Evolutionary conservation across 2,113 vertebrate species (phyloP), one percentile per base, ranked within the genome.

Genomic region (Hemiscyllium ocellatum): DNA sequence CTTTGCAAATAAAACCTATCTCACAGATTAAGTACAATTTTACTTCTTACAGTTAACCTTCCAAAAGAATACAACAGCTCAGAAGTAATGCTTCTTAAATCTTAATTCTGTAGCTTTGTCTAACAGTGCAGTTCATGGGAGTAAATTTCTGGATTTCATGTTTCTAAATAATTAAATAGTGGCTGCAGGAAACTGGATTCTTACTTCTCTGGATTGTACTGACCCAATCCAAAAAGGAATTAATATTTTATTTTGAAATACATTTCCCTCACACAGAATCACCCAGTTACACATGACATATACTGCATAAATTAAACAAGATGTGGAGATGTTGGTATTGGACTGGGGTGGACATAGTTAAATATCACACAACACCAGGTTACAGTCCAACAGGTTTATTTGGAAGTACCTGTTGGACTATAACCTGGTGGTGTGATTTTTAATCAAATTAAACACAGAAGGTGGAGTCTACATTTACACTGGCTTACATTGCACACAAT

Each of bases 161-260:
- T 33, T n/a, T n/a, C 29, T 91, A 29, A 91, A n/a, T 91, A 17
- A n/a, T n/a, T n/a, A 61, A 91, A 65, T 17, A n/a, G 13, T 33
- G 33, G 29, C 4, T 20, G 56, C 26, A 19, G 87, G 87, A n/a
- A 91, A n/a, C 29, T n/a, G 52, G 50, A 91, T 61, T 91, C 26
- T 91, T 37, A n/a, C 87, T n/a, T 91, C 65, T 65, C 56, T 42
- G 13, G 2, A 33, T 13, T 91, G 29, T 61, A 56, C 87, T 61
- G 29, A n/a, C 29, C 19, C 26, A 91, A 15, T 20, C 15, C 52
- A 56, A 56, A n/a, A 56, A 91, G 29, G 56, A 91, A 61, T n/a
- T 91, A 91, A 91, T 17, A n/a, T 91, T 19, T n/a, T 91, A 65
- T 33, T 91, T 91, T 91, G 26, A 61, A 91, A 65, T 65, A 33